Conservation (phyloP, 2,113 vertebrate species). For the Climacteris rufus region DNA sequence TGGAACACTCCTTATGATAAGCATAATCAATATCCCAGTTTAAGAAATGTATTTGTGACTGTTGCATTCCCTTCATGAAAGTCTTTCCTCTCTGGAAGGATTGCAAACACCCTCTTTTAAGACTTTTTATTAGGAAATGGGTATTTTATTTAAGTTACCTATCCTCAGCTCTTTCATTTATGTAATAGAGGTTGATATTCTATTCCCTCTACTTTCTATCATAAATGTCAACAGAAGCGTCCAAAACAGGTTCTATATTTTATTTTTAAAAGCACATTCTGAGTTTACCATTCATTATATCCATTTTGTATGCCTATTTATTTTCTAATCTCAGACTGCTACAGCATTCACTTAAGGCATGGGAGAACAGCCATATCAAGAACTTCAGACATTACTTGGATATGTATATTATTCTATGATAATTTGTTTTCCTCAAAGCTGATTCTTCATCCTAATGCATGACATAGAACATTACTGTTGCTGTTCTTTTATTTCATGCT, state of each 20-base stretch:
- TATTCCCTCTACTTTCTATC: not conserved
- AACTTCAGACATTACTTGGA: not conserved
- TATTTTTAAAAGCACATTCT: not conserved
- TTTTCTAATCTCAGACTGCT: not conserved
- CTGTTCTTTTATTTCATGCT: not conserved
- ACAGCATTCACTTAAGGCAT: not conserved
- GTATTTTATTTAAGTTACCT: not conserved
- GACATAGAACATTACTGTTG: not conserved
- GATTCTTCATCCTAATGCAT: not conserved
- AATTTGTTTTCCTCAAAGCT: not conserved
- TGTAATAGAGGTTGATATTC: not conserved
- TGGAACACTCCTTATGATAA: not conserved
- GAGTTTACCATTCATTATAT: not conserved
- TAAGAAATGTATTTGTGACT: not conserved
- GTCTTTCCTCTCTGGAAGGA: not conserved
- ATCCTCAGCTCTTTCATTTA: not conserved
- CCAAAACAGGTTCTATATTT: not conserved
- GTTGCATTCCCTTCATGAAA: not conserved
- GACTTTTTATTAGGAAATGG: accelerated
- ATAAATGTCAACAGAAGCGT: not conserved
- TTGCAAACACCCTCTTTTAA: not conserved
- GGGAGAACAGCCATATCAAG: not conserved
- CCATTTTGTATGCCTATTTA: not conserved
- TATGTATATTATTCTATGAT: not conserved
- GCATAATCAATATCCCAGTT: not conserved